Base-by-base conservation (phyloP, 2,113 vertebrate genomes). In the Periophthalmodon schlosseri region DNA sequence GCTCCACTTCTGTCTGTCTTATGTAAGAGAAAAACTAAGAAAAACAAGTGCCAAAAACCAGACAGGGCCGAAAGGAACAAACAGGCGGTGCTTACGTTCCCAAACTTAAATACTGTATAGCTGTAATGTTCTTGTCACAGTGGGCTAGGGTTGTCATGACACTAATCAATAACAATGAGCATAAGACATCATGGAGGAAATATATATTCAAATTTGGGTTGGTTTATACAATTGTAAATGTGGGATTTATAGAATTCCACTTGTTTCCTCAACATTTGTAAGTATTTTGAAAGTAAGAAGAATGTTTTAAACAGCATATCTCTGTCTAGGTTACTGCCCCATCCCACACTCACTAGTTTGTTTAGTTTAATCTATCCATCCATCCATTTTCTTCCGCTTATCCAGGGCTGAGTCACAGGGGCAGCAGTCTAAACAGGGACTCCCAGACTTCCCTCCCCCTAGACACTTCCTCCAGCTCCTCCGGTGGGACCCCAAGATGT, bases 1-100 rank as follows among this genome's bases (percentile, higher is more conserved):
- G 88, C 84, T 88, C 89, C 75, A 91, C 89, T 91, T 91, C 88
- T 90, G 87, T 87, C 87, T 84, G 79, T 81, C 89, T 92, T 92
- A 91, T 75, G 65, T 90, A 91, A 92, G 78, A 80, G 86, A 85
- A 85, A 88, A 86, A 79, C 83, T 84, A 80, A 87, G 88, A 88
- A 89, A 90, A 90, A 90, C 81, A 91, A 88, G 86, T 81, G 81
- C 84, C 77, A 83, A 84, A 86, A 80, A 88, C 85, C 70, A 83
- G 72, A 78, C 80, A 84, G 82, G 73, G 72, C 75, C 65, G 47
- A 73, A 75, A 76, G 36, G 73, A 56, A 71, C 63, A 21, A 65
- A 46, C 33, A 74, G 79, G 75, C 52, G 68, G 89, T 63, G 76
- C 13, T 70, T 72, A 66, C 84, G 82, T 79, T 82, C 81, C 76